Percentiles rank a stretch among this genome's conserved stretches.
phyloP scores from a whole-genome alignment of 2,797 vertebrate species.

The Botia kubotai region DNA sequence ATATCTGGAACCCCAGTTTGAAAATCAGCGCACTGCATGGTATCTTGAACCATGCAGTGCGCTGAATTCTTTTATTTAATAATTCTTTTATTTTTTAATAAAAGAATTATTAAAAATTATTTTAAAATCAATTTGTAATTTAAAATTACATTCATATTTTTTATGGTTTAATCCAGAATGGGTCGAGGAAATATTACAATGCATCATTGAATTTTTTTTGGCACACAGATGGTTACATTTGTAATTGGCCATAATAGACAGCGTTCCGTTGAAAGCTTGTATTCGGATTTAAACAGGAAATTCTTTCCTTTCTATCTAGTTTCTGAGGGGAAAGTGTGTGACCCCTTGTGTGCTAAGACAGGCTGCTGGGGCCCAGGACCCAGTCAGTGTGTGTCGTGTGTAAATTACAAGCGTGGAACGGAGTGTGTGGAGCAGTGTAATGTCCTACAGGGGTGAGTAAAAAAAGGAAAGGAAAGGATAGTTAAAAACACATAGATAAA shows the following conservation, averaged over 20 bases:
- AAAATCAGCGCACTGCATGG: too few species aligned
- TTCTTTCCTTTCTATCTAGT: conserved; percentile 72
- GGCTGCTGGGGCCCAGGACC: conserved; percentile 94
- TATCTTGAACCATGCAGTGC: too few species aligned
- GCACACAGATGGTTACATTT: neutral
- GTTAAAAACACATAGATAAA: neutral
- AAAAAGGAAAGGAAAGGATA: too few species aligned
- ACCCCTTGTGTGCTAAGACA: conserved; percentile 80
- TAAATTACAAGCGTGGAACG: conserved; percentile 82
- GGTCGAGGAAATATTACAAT: too few species aligned
- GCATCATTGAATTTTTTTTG: too few species aligned
- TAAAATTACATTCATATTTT: too few species aligned
- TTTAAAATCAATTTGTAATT: too few species aligned
- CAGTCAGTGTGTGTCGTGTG: conserved; percentile 87
- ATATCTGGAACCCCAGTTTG: too few species aligned
- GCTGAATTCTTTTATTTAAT: too few species aligned
- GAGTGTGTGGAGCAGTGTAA: conserved; percentile 92
- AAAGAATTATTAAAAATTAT: too few species aligned
- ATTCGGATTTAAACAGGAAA: conserved; percentile 3
- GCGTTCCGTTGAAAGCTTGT: neutral
- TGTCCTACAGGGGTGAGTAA: conserved; percentile 84
- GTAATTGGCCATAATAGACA: neutral
- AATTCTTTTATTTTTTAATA: too few species aligned
- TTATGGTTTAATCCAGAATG: too few species aligned
- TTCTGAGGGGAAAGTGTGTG: conserved; percentile 78